These are phyloP conservation scores for Ormia ochracea DNA, from an alignment of 2,888 invertebrate genomes.

Conservation along the genomic window DNA sequence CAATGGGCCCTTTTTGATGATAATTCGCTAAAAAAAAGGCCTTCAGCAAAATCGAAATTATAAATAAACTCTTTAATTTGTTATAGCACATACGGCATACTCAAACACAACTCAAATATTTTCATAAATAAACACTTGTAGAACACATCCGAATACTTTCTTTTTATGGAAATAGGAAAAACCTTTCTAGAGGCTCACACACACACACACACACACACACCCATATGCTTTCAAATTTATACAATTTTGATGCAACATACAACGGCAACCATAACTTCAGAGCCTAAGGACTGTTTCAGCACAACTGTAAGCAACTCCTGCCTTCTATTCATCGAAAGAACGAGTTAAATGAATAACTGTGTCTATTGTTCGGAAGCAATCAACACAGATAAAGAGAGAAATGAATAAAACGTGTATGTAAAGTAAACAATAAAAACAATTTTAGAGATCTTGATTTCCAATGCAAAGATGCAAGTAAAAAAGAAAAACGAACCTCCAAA, in stretches of 20 bases:
- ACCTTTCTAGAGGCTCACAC: not conserved
- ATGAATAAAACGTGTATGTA: not conserved
- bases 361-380: constrained; percentile 32
- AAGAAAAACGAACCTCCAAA: not conserved
- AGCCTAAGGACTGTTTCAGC: constrained; percentile 20
- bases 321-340: not conserved
- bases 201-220: no score
- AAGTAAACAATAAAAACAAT: not conserved
- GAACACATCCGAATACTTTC: not conserved
- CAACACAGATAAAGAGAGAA: constrained; percentile 14
- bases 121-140: not conserved
- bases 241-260: not conserved
- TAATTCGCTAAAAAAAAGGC: no score
- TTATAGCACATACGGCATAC: not conserved
- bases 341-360: constrained; percentile 23
- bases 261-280: constrained; percentile 19
- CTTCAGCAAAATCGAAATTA: not conserved
- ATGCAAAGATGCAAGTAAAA: not conserved
- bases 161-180: not conserved
- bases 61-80: not conserved
- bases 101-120: not conserved
- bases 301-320: constrained; percentile 4
- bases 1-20: no score
- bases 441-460: not conserved
- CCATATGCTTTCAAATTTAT: not conserved